These are phyloP conservation scores for Xiphophorus birchmanni DNA, from an alignment of 2,797 vertebrate genomes.

Conservation along the genomic window DNA sequence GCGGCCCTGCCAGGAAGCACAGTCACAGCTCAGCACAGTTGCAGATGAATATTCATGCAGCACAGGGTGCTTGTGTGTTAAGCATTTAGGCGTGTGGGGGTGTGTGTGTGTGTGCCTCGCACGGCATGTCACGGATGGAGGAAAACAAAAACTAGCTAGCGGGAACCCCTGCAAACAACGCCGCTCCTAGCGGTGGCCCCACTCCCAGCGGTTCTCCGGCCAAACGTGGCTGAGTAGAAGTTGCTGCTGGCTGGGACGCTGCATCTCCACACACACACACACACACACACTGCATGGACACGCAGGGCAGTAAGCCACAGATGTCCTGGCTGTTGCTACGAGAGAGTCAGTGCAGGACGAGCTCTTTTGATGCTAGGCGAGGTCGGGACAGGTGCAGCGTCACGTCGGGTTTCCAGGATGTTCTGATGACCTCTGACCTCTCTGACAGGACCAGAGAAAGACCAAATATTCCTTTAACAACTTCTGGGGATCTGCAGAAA, in stretches of 20 bases:
- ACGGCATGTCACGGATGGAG: slow-evolving; percentile 22
- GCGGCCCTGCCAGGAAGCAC: slow-evolving; percentile 75
- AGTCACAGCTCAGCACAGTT: slow-evolving; percentile 84
- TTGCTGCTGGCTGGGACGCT: slow-evolving; percentile 51
- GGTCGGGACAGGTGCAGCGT: slow-evolving; percentile 67
- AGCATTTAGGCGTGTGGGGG: slow-evolving; percentile 55
- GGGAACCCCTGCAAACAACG: slow-evolving; percentile 34
- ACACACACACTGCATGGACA: slow-evolving; percentile 10
- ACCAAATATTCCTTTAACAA: slow-evolving; percentile 4
- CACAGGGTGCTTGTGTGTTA: slow-evolving; percentile 61
- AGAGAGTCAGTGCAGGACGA: slow-evolving; percentile 67
- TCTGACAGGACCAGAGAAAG: slow-evolving; percentile 21
- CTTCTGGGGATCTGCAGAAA: slow-evolving; percentile 23
- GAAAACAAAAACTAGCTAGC: slow-evolving; percentile 4
- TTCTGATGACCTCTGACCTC: slow-evolving; percentile 62
- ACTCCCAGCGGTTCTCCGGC: slow-evolving; percentile 56
- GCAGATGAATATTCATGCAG: slow-evolving; percentile 83
- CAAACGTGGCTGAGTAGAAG: slow-evolving; percentile 59
- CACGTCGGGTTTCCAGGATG: slow-evolving; percentile 53
- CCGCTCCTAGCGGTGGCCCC: slow-evolving; percentile 49
- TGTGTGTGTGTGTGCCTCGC: no score
- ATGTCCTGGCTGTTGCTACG: slow-evolving; percentile 75
- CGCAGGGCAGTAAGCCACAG: slow-evolving; percentile 61
- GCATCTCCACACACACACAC: slow-evolving; percentile 47
- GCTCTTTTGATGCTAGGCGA: slow-evolving; percentile 67